Conservation (phyloP, 2,113 vertebrate species). For the Nicator chloris region DNA sequence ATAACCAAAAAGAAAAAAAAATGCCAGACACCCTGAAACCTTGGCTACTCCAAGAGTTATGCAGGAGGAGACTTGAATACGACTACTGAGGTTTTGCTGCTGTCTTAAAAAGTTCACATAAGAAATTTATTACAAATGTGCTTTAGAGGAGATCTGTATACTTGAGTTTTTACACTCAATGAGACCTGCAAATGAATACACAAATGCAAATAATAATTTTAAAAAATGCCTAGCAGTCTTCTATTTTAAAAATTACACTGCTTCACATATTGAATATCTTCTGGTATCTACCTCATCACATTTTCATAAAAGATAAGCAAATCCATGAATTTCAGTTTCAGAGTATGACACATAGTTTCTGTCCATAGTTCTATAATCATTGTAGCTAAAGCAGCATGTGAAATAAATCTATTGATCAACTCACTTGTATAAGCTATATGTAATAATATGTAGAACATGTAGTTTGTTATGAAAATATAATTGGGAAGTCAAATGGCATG, state of each 20-base stretch:
- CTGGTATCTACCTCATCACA: neutral
- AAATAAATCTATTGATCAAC: neutral
- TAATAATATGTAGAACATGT: neutral
- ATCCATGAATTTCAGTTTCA: neutral
- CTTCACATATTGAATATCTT: neutral
- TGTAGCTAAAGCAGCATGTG: neutral
- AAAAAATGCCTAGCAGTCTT: fast-evolving
- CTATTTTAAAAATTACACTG: neutral
- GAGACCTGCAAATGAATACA: neutral
- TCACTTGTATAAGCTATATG: neutral
- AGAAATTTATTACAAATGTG: neutral
- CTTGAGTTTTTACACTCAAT: neutral
- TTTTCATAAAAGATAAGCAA: neutral
- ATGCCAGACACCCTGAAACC: neutral
- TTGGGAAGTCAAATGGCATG: neutral
- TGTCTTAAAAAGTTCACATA: neutral
- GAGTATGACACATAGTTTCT: neutral
- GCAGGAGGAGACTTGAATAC: neutral
- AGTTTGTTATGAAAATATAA: neutral
- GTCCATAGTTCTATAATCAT: neutral
- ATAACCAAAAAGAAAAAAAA: neutral
- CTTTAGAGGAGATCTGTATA: neutral
- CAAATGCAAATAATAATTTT: neutral
- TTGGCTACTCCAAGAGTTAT: neutral
- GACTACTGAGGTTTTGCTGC: neutral